A percentile compares a stretch with the other conserved stretches of the same genome.
These are phyloP conservation scores for Drosophila yooni DNA, from an alignment of 2,888 invertebrate genomes.

Conservation along the genomic window DNA sequence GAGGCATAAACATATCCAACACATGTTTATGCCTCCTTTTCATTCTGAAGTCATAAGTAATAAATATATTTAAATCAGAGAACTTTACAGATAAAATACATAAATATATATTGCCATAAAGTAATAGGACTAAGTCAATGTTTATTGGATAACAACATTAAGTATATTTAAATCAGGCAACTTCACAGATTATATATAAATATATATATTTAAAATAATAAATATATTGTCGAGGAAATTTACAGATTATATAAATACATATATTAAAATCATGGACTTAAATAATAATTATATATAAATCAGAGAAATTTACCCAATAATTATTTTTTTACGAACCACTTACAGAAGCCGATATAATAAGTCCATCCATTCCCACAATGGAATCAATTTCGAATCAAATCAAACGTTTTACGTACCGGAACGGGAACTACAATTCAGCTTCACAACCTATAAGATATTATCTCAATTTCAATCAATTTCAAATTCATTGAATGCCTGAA, in stretches of 20 bases:
- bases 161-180: background rate
- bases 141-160: background rate
- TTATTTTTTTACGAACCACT: rapidly evolving
- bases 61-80: background rate
- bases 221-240: background rate
- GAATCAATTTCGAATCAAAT: background rate
- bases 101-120: background rate
- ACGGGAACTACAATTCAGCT: background rate
- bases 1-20: background rate
- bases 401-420: background rate
- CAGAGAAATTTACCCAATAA: background rate
- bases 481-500: background rate
- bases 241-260: background rate
- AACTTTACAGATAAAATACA: background rate
- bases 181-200: background rate
- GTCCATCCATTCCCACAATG: background rate
- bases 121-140: background rate
- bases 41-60: too few species aligned
- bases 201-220: background rate
- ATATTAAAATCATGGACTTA: too few species aligned
- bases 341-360: background rate
- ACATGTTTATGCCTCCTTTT: too few species aligned
- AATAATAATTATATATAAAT: background rate
- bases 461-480: background rate
- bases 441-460: background rate